A percentile compares a stretch with the other conserved stretches of the same genome.
Evolutionary conservation across 2,797 vertebrate species (phyloP).

Genomic region (Malacoctenus gilli): DNA sequence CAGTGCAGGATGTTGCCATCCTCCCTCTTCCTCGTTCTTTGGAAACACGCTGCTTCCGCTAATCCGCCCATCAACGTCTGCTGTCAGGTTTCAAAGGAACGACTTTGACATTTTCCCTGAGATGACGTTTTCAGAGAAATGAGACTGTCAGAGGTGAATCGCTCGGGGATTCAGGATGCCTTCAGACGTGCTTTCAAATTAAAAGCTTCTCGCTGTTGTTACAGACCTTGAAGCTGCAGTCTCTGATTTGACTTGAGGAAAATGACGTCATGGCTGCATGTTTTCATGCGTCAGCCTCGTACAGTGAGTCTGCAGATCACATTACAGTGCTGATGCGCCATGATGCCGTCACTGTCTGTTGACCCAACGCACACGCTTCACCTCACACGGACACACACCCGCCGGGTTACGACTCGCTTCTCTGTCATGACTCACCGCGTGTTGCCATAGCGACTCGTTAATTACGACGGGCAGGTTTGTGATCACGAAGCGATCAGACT

Average conservation of each 20-base stretch:
- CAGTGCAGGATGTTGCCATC: background rate
- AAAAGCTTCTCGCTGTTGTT: too few species aligned
- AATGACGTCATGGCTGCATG: background rate
- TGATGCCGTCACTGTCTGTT: constrained; percentile 49
- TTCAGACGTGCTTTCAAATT: too few species aligned
- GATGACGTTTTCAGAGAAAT: too few species aligned
- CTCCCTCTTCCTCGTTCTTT: background rate
- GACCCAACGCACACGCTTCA: constrained; percentile 9
- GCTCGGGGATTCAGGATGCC: too few species aligned
- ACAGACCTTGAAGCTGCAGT: background rate
- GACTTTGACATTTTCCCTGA: too few species aligned
- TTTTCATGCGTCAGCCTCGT: background rate
- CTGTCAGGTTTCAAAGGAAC: too few species aligned
- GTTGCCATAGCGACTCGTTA: constrained; percentile 4
- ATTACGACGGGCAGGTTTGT: background rate
- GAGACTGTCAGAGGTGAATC: too few species aligned
- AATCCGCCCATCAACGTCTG: too few species aligned
- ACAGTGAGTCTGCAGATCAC: constrained; percentile 22
- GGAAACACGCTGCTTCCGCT: too few species aligned
- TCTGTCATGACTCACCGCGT: constrained; percentile 7
- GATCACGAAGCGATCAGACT: too few species aligned
- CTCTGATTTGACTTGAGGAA: background rate
- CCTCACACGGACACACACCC: constrained; percentile 2
- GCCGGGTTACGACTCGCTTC: background rate
- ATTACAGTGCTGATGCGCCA: constrained; percentile 30